Evolutionary conservation across 2,888 invertebrate genomes (phyloP).

Genomic region (Seira ritae): DNA sequence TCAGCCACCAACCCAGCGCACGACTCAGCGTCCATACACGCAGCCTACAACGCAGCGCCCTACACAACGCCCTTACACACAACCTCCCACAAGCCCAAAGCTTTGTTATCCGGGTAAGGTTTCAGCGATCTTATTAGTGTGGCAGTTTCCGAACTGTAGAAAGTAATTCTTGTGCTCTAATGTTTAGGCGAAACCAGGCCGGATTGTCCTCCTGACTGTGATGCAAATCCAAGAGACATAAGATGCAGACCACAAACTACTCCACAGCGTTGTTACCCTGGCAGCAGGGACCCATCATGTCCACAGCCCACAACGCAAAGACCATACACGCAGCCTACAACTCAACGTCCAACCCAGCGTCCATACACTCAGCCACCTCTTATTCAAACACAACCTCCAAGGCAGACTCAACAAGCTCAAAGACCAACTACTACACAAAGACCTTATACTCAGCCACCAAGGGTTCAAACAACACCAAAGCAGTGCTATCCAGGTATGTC

Average conservation of each 20-base stretch:
- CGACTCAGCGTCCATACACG: slow-evolving; percentile 1
- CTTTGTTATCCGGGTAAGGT: too few relatives aligned
- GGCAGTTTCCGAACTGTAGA: too few relatives aligned
- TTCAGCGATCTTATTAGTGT: too few relatives aligned
- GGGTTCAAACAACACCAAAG: background rate
- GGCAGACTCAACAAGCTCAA: slow-evolving; percentile 24
- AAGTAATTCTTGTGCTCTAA: background rate
- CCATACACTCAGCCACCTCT: background rate
- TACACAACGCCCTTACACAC: background rate
- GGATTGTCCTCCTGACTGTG: slow-evolving; percentile 60
- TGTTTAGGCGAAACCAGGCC: slow-evolving; percentile 70
- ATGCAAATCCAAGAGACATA: slow-evolving; percentile 75
- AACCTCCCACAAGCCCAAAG: background rate
- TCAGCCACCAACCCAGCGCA: too few relatives aligned
- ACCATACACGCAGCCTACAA: background rate
- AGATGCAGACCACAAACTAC: slow-evolving; percentile 75
- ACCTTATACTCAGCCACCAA: background rate
- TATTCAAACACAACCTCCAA: background rate
- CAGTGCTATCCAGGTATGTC: slow-evolving; percentile 17
- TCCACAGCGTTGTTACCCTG: slow-evolving; percentile 6
- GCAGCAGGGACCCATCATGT: slow-evolving; percentile 17
- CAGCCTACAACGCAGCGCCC: background rate
- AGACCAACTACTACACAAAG: slow-evolving; percentile 27
- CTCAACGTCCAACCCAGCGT: slow-evolving; percentile 37
- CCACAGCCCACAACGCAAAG: slow-evolving; percentile 27